These are phyloP conservation scores for Drosophila trichaetosa DNA, from an alignment of 2,888 invertebrate genomes.

Conservation along the genomic window DNA sequence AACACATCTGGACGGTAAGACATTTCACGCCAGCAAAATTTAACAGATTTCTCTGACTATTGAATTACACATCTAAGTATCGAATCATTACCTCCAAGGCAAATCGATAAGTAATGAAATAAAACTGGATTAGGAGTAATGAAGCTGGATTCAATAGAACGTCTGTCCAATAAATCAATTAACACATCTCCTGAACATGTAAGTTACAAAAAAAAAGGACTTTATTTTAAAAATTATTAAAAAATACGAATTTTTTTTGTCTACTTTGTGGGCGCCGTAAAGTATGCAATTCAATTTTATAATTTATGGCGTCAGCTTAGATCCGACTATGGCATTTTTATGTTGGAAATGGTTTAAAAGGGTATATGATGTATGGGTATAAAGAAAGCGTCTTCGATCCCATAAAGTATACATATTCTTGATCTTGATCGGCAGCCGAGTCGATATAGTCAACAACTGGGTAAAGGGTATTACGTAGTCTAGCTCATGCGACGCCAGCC, in stretches of 20 bases:
- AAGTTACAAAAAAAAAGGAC: neutral
- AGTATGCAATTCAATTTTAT: constrained; percentile 7
- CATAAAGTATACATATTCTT: neutral
- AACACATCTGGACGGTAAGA: neutral
- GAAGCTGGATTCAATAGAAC: neutral
- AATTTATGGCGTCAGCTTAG: neutral
- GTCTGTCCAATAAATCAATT: neutral
- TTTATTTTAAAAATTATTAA: neutral
- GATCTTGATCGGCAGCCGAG: neutral
- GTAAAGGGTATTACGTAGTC: neutral
- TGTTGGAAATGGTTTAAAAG: neutral
- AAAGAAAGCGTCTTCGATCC: neutral
- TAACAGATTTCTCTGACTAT: neutral
- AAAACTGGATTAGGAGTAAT: neutral
- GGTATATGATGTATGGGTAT: too few relatives aligned
- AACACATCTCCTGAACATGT: neutral
- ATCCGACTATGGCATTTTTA: neutral
- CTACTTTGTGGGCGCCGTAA: neutral
- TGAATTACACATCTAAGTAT: neutral
- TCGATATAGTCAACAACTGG: neutral
- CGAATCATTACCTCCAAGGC: neutral
- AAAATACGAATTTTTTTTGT: neutral
- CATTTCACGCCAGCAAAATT: neutral
- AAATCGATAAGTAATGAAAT: neutral
- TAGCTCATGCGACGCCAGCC: neutral